Evolutionary conservation across 2,113 vertebrate genomes (phyloP).

Genomic region (Bubo scandiacus): DNA sequence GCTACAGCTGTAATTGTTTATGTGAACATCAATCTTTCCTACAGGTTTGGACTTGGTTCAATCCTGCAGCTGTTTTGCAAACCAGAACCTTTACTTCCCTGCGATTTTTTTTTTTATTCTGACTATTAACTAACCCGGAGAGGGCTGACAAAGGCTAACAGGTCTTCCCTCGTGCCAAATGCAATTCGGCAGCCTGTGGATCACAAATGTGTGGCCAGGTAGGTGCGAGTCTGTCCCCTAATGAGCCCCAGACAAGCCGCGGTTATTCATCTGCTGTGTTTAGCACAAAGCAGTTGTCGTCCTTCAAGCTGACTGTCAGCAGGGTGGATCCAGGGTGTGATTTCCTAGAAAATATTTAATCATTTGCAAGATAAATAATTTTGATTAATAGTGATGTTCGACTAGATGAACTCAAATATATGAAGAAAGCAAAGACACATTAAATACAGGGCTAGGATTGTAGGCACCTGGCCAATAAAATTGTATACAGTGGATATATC

Average conservation of each 20-base stretch:
- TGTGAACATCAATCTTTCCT: neutral
- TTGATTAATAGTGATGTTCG: neutral
- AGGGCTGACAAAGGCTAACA: neutral
- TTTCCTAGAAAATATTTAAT: neutral
- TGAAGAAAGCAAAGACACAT: neutral
- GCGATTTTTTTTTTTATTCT: neutral
- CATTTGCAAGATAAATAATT: neutral
- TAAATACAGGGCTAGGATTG: neutral
- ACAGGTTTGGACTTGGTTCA: neutral
- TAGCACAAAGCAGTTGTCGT: neutral
- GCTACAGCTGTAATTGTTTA: conserved; percentile 22
- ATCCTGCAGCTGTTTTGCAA: neutral
- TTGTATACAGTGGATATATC: rapidly evolving
- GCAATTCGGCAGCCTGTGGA: neutral
- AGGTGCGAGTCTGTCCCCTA: neutral
- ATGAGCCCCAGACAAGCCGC: rapidly evolving
- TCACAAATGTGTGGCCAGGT: neutral
- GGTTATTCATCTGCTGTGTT: too few species aligned
- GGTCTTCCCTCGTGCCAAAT: neutral
- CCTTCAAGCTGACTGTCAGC: neutral
- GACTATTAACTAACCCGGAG: neutral
- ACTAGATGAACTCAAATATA: neutral
- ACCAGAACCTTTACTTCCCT: neutral
- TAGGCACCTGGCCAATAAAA: neutral
- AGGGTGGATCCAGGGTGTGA: neutral